Conservation (phyloP, 2,797 vertebrate genomes). For the Cirrhinus molitorella region DNA sequence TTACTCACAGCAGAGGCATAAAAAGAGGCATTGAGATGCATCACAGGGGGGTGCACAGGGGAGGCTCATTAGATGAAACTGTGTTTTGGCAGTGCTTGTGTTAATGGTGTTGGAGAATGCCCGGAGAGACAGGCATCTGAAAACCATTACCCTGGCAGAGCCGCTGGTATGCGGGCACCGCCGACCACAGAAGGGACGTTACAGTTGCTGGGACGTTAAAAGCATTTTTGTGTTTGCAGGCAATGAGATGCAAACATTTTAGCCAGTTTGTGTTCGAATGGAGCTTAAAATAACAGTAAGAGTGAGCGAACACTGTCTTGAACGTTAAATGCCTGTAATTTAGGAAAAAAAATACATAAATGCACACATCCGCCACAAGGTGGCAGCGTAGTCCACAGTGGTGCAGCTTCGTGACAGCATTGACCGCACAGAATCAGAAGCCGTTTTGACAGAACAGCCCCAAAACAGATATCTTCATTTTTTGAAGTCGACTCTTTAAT, state of each 20-base stretch:
- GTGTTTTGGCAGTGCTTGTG: constrained; percentile 48
- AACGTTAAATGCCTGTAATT: not conserved
- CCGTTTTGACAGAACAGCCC: constrained; percentile 15
- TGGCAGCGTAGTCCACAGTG: constrained; percentile 18
- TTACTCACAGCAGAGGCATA: constrained; percentile 59
- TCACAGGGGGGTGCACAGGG: constrained; percentile 21
- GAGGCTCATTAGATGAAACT: constrained; percentile 54
- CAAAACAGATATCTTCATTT: constrained; percentile 12
- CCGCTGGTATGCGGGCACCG: constrained; percentile 51
- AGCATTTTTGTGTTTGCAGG: not conserved
- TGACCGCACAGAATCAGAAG: not conserved
- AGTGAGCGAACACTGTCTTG: not conserved
- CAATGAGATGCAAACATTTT: not conserved
- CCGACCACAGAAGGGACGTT: constrained; percentile 42
- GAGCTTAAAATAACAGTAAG: constrained; percentile 4
- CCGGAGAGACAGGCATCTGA: constrained; percentile 59
- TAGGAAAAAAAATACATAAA: not conserved
- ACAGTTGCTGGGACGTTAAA: constrained; percentile 23
- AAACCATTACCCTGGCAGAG: constrained; percentile 61
- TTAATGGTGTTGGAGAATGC: constrained; percentile 56
- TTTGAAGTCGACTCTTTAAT: constrained; percentile 1
- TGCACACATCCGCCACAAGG: constrained; percentile 2
- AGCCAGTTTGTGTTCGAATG: not conserved
- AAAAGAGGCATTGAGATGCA: constrained; percentile 52
- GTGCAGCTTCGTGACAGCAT: not conserved